A percentile compares a stretch with the other conserved stretches of the same genome.
These are phyloP conservation scores for Petrolisthes cinctipes DNA, from an alignment of 2,888 invertebrate species.

Conservation along the genomic window DNA sequence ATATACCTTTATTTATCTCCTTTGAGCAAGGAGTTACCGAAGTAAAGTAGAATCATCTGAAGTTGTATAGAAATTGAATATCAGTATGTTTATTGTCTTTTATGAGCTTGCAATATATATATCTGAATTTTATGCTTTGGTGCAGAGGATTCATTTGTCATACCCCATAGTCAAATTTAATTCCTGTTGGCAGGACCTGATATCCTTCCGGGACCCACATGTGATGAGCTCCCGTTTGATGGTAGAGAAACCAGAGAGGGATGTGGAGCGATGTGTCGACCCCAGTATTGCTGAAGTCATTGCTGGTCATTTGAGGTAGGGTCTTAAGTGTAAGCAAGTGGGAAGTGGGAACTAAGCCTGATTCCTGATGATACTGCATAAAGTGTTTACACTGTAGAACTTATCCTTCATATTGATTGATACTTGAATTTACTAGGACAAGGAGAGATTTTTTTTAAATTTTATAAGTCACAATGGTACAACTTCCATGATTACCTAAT, in stretches of 20 bases:
- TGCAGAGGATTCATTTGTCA: too few species aligned
- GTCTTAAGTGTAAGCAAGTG: background rate
- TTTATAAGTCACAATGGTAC: too few species aligned
- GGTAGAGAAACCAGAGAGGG: slow-evolving; percentile 78
- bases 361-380: too few species aligned
- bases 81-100: too few species aligned
- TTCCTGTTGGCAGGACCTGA: slow-evolving; percentile 67
- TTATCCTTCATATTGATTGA: too few species aligned
- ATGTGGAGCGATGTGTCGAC: slow-evolving; percentile 79
- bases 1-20: background rate
- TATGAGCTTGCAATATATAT: background rate
- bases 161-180: too few species aligned
- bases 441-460: too few species aligned
- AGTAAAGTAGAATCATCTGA: background rate
- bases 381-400: too few species aligned
- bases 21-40: background rate
- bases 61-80: too few species aligned
- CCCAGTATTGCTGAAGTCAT: slow-evolving; percentile 83
- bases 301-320: slow-evolving; percentile 80
- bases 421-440: too few species aligned
- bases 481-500: background rate
- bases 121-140: too few species aligned
- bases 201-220: slow-evolving; percentile 76
- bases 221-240: slow-evolving; percentile 79
- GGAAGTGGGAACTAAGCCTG: too few species aligned